Base-by-base conservation (phyloP, 2,797 vertebrate genomes). In the Rhodeus uyekii region DNA sequence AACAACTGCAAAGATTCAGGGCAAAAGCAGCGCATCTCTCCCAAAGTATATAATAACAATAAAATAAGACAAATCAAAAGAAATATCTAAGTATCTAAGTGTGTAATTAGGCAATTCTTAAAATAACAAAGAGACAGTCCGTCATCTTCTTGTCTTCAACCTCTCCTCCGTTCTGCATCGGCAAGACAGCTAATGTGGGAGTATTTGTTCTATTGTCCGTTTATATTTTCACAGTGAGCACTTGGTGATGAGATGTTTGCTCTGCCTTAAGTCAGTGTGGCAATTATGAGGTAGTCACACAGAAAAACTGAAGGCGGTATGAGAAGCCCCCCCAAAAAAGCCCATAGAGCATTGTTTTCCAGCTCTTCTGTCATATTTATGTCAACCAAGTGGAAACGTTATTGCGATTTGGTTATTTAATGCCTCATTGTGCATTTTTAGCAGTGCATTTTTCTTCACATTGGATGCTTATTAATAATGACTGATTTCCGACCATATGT, bases 211-310 rank as follows among this genome's bases (percentile, higher is more conserved):
- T 73, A 73, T 72, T 86, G 65, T 81, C 39, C 38, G 1, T 63
- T 78, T 76, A 53, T 42, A 67, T 76, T 46, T 72, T 83, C 67
- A 78, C 79, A 82, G 48, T 53, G 74, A 71, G 65, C 67, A 68
- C 42, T 44, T 65, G 16, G 55, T 46, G 63, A 85, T 85, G 76
- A 82, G 82, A 80, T 76, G 76, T 79, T 83, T 86, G 65, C 64
- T 76, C 76, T 64, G 36, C 60, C 39, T 58, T 44, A 61, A 76
- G 60, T 79, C 61, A 74, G 58, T 19, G 64, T 46, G 76, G 61
- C 65, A 73, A 68, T 72, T 64, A 81, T 60, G 58, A 80, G 34
- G 24, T 61, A 76, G 58, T 79, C 64, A 67, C 76, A 68, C 5
- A 76, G 58, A 73, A 29, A 65, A 64, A 55, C 36, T 18, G 34